phyloP scores from a whole-genome alignment of 2,797 vertebrate species.

The Vireo griseus region DNA sequence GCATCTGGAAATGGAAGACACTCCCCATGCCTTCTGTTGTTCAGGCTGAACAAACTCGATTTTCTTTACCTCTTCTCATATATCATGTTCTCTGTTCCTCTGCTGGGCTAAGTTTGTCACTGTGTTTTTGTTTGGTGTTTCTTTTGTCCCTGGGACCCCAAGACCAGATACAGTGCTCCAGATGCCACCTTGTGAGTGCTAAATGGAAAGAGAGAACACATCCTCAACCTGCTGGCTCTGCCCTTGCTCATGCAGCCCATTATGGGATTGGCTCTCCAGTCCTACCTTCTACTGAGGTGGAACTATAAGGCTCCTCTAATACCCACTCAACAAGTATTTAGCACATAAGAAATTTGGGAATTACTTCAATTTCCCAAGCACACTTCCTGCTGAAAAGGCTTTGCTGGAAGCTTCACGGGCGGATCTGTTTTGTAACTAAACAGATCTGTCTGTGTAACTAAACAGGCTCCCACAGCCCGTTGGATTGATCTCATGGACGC shows the following conservation, averaged over 20 bases:
- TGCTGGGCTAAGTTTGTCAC: not conserved
- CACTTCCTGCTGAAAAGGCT: not conserved
- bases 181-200: not conserved
- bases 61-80: not conserved
- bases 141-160: not conserved
- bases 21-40: not conserved
- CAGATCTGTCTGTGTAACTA: too few relatives aligned
- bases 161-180: not conserved
- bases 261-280: not conserved
- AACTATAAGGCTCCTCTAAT: not conserved
- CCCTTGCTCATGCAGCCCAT: not conserved
- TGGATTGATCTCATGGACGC: not conserved
- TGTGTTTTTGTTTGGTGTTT: not conserved
- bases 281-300: not conserved
- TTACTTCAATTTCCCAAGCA: not conserved
- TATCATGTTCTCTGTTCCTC: not conserved
- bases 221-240: not conserved
- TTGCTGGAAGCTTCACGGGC: not conserved
- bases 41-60: fast-evolving
- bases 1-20: not conserved
- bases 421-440: not conserved
- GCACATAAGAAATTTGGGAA: not conserved
- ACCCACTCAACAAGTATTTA: not conserved
- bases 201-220: fast-evolving
- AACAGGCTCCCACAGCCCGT: not conserved